Evolutionary conservation across 2,888 invertebrate genomes (phyloP).

Genomic region (Gandaritis pyraliata): DNA sequence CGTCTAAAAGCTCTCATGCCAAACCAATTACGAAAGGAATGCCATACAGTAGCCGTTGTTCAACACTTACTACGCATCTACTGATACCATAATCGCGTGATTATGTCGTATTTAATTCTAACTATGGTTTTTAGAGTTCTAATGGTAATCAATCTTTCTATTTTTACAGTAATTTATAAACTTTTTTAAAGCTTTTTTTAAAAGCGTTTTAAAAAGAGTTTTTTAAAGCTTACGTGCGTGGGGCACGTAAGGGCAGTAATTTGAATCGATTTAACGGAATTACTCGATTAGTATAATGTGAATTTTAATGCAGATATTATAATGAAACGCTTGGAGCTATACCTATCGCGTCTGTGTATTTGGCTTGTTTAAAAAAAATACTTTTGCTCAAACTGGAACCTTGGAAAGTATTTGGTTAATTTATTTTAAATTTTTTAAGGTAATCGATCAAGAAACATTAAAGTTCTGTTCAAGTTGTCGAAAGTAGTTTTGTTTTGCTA

Average conservation of each 20-base stretch:
- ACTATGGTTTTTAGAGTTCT: conserved; percentile 10
- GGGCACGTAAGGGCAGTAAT: conserved; percentile 37
- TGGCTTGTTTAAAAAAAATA: background rate
- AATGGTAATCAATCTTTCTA: conserved; percentile 14
- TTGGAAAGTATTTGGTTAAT: too few species aligned
- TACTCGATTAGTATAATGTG: conserved; percentile 43
- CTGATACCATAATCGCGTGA: conserved; percentile 25
- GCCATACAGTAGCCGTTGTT: conserved; percentile 17
- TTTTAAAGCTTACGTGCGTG: too few species aligned
- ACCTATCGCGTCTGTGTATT: background rate
- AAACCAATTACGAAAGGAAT: conserved; percentile 16
- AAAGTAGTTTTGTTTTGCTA: too few species aligned
- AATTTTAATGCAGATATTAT: conserved; percentile 43
- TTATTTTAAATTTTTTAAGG: too few species aligned
- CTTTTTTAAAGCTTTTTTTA: conserved; percentile 29
- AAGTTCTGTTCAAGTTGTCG: too few species aligned
- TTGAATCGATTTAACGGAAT: conserved; percentile 47
- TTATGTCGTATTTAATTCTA: conserved; percentile 31
- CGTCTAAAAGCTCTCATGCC: conserved; percentile 17
- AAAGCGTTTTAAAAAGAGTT: too few species aligned
- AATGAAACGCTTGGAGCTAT: conserved; percentile 41
- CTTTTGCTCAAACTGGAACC: background rate
- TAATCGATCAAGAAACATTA: too few species aligned
- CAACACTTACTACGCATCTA: conserved; percentile 14
- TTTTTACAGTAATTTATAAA: conserved; percentile 27